Evolutionary conservation across 2,113 vertebrate genomes (phyloP), one percentile per base, ranked within the genome.

Genomic region (Saiga tatarica): DNA sequence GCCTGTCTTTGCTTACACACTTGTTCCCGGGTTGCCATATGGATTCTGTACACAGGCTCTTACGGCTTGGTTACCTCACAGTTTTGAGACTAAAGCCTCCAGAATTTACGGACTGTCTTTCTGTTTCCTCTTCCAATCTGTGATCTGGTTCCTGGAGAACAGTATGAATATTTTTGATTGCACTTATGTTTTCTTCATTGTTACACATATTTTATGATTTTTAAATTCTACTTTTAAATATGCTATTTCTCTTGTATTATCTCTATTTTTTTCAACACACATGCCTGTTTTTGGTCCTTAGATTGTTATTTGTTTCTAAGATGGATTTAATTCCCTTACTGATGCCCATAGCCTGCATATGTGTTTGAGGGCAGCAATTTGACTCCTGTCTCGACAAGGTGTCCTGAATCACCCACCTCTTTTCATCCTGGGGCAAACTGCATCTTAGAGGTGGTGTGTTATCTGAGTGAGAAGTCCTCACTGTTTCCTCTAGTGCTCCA

Each of bases 261-360:
- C 47, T 78, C 36, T 45, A 59, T 74, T 17, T 62, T 67, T 47
- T 55, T 94, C 87, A 62, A 33, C 36, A 74, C 12, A 6, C 36
- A 6, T 39, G 64, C 11, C 36, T 28, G 47, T 26, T 86, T 95
- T 57, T 76, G 6, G 10, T 50, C 88, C 57, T 93, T 62, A 19
- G 67, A 60, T 26, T 81, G 85, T 39, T 74, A n/a, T 89, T 81
- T 86, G 53, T 12, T 67, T 59, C 30, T 26, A 11, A 45, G 59
- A 42, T n/a, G 30, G 62, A 55, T 45, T 92, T 83, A 59, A 85
- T 47, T 76, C 26, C 83, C 57, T 28, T 33, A 90, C 12, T 14
- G 7, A 12, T 50, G 39, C 16, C 25, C 60, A 15, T 17, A 15
- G 28, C 0, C 1, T 2, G 0, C 10, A 1, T 3, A 0, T 25